phyloP scores from a whole-genome alignment of 2,888 invertebrate species.

The Fragum sueziense region DNA sequence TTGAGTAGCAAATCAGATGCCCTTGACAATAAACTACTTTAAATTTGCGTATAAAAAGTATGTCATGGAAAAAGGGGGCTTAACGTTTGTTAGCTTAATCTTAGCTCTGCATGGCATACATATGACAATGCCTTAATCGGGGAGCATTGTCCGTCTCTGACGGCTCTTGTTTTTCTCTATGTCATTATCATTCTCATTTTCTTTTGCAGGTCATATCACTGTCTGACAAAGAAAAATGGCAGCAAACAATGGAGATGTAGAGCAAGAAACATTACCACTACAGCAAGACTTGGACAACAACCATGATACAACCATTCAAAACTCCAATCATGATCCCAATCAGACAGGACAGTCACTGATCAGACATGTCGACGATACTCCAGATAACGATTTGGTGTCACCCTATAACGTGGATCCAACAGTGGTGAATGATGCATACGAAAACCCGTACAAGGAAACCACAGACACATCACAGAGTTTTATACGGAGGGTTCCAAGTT shows the following conservation, averaged over 20 bases:
- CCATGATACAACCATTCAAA: constrained; percentile 40
- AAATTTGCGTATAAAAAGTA: too few relatives aligned
- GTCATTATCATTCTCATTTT: too few relatives aligned
- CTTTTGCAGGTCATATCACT: neutral
- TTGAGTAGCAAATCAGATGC: too few relatives aligned
- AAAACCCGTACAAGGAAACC: constrained; percentile 77
- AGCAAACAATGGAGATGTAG: constrained; percentile 39
- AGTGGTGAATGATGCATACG: constrained; percentile 67
- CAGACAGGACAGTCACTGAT: constrained; percentile 59
- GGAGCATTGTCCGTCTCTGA: too few relatives aligned
- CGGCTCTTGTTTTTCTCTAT: too few relatives aligned
- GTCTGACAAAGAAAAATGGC: constrained; percentile 28
- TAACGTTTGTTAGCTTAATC: too few relatives aligned
- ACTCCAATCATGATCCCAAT: constrained; percentile 51
- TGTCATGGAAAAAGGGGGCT: too few relatives aligned
- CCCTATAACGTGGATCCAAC: constrained; percentile 71
- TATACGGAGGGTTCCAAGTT: constrained; percentile 71
- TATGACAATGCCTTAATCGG: too few relatives aligned
- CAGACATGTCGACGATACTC: constrained; percentile 52
- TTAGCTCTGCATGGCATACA: too few relatives aligned
- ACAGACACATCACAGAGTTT: constrained; percentile 74
- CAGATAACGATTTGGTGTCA: constrained; percentile 59
- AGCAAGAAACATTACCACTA: constrained; percentile 69
- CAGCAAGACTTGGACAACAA: constrained; percentile 52
- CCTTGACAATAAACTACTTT: too few relatives aligned